These are phyloP conservation scores for Patella ulyssiponensis DNA, from an alignment of 2,888 invertebrate genomes.

Conservation along the genomic window DNA sequence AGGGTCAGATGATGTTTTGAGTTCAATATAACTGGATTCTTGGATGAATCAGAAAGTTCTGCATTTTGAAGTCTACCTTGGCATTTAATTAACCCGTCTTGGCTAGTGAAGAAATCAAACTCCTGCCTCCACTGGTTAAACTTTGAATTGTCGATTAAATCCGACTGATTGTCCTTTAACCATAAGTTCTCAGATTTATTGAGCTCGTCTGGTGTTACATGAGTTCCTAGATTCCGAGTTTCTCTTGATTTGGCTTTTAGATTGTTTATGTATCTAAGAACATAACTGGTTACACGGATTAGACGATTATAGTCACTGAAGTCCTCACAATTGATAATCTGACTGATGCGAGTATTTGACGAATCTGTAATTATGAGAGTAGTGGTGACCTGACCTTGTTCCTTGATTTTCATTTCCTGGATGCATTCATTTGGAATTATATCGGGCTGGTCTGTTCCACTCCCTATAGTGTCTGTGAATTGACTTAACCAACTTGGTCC, in stretches of 20 bases:
- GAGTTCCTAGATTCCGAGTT: neutral
- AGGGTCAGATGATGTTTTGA: neutral
- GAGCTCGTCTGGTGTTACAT: neutral
- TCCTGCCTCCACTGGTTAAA: neutral
- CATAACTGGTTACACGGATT: neutral
- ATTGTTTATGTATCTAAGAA: neutral
- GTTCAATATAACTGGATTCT: neutral
- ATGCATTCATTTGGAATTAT: neutral
- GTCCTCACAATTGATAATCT: neutral
- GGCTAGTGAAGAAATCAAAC: neutral
- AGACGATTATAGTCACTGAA: neutral
- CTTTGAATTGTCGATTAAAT: neutral
- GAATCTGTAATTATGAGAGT: neutral
- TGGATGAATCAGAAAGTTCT: neutral
- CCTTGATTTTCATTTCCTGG: neutral
- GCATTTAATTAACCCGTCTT: neutral
- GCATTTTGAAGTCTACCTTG: neutral
- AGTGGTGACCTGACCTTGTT: neutral
- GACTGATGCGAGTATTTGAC: neutral
- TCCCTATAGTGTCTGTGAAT: neutral
- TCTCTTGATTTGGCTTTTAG: neutral
- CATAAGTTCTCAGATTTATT: neutral
- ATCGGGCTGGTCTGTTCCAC: neutral
- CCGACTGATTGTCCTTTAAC: neutral
- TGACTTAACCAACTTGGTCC: constrained; percentile 1